Base-by-base conservation (phyloP, 2,113 vertebrate genomes). In the Megaceryle torquata region DNA sequence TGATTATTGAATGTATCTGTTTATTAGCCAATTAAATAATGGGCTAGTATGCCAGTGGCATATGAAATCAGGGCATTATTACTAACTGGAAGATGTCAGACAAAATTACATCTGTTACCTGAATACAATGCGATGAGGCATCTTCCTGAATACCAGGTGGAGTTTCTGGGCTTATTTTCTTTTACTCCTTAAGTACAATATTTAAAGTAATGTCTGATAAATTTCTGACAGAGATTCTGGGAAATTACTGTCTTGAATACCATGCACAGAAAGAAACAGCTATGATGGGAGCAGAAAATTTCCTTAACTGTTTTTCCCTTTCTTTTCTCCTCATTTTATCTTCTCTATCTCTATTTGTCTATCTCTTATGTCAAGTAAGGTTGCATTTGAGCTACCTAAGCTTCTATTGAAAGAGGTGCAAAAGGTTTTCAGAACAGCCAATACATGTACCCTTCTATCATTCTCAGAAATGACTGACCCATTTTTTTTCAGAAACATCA, bases 11-110 rank as follows among this genome's bases (percentile, higher is more conserved):
- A 37, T 80, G 74, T 86, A 82, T 90, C 68, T 93, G 46, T 94
- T 95, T 89, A 92, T 89, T 92, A 93, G 81, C 6, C 29, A 87
- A 67, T 93, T 95, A 92, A 93, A 46, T 84, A 84, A 87, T n/a
- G 39, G 53, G 35, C 39, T 61, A 72, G 14, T 74, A 48, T 70
- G 53, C 33, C 75, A 86, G 41, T 61, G 44, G 7, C 26, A 41
- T 68, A 60, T 57, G 39, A 88, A 77, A 70, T 46, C 37, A 74
- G 61, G 70, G 26, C 11, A 60, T 89, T 93, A 51, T 63, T 94
- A 41, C n/a, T 57, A 90, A 65, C 56, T 76, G 37, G 61, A 89
- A 88, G 43, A 61, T 53, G 29, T 79, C 76, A 94, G 44, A 29
- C 19, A 82, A 88, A 87, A 82, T 91, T 83, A 50, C 13, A 77